Base-by-base conservation (phyloP, 2,113 vertebrate genomes). In the Crypturellus undulatus region DNA sequence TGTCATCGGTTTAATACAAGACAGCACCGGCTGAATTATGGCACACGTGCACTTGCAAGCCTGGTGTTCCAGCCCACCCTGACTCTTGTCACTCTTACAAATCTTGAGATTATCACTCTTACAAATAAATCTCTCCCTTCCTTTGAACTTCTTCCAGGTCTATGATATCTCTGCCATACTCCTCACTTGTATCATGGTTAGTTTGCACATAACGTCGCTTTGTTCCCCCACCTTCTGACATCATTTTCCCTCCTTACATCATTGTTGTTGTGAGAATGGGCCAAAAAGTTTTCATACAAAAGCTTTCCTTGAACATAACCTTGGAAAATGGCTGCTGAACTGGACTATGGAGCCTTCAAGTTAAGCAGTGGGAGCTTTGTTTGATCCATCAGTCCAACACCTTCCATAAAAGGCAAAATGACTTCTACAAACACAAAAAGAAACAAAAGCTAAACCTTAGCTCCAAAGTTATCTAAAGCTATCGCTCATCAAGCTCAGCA, bases 1-100 rank as follows among this genome's bases (percentile, higher is more conserved):
- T 94, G 78, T 77, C 63, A 25, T 42, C 36, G 91, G 82, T 89
- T 89, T 70, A 93, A 87, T 73, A 84, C 49, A 69, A 82, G 43
- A 81, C 28, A 81, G 67, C 65, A 76, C 40, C 81, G 43, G 40
- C 83, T 79, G 85, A 96, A 88, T 87, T 76, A 89, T 17, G 87
- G 85, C 85, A 76, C 78, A 84, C 43, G 49, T 68, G 49, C 43
- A 70, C 14, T 70, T 84, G 52, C 60, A 68, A 71, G 87, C 87
- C 49, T 22, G 21, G 81, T 72, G 30, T 42, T 87, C 40, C 51
- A 73, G 68, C 19, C 14, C 47, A 45, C 28, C 7, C 47, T 84
- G 65, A 17, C 52, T 93, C 90, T 92, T 69, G 30, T 76, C 88
- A 65, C 36, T 69, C 36, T 58, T 10, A 83, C 8, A 86, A 85